A percentile compares a stretch with the other conserved stretches of the same genome.
Conservation (phyloP, 2,888 invertebrate species). For the Chironomus riparius region DNA sequence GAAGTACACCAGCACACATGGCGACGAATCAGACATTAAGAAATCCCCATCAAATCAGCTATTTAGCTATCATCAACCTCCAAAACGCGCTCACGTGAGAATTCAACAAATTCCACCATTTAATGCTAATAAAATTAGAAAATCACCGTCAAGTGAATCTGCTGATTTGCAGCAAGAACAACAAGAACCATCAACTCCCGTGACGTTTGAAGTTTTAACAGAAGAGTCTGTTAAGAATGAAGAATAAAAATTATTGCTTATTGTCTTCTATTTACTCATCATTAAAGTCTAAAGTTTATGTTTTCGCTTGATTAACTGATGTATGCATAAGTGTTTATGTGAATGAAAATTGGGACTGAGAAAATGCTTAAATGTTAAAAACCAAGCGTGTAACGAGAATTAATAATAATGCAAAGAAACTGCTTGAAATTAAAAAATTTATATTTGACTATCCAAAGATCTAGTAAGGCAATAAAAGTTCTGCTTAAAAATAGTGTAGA, state of each 20-base stretch:
- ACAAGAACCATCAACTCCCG: constrained; percentile 24
- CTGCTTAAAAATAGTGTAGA: too few species aligned
- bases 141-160: constrained; percentile 44
- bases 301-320: neutral
- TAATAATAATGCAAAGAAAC: too few species aligned
- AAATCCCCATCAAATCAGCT: constrained; percentile 45
- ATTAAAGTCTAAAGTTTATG: too few species aligned
- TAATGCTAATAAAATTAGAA: constrained; percentile 46
- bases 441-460: too few species aligned
- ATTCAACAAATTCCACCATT: constrained; percentile 43
- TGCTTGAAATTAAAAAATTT: too few species aligned
- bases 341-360: too few species aligned
- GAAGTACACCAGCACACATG: constrained; percentile 47
- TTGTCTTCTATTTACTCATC: neutral
- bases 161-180: constrained; percentile 31
- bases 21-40: constrained; percentile 47
- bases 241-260: neutral
- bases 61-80: constrained; percentile 43
- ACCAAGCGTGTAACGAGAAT: too few species aligned
- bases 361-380: too few species aligned
- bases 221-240: constrained; percentile 28
- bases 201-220: constrained; percentile 31
- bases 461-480: too few species aligned
- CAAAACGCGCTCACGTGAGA: constrained; percentile 40
- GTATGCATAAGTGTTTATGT: too few species aligned